Conservation (phyloP, 2,113 vertebrate species). For the Heteronetta atricapilla region DNA sequence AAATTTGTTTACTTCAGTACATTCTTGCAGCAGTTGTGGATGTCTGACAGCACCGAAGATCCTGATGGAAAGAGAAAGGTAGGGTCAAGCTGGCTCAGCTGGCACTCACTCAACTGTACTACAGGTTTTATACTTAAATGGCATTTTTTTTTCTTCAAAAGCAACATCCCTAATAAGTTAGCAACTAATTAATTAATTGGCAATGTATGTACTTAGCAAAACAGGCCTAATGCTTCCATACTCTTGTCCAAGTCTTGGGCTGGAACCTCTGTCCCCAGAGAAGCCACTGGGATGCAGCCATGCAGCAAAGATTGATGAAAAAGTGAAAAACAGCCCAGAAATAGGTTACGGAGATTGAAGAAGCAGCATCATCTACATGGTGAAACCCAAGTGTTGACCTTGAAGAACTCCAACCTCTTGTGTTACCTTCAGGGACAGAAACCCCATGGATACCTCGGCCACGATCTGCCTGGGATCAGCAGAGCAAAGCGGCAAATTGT, state of each 20-base stretch:
- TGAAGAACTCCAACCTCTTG: not conserved
- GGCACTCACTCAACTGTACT: not conserved
- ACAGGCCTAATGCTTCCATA: not conserved
- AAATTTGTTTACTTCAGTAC: not conserved
- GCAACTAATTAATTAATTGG: not conserved
- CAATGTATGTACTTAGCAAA: not conserved
- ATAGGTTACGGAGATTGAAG: not conserved
- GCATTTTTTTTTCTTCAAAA: not conserved
- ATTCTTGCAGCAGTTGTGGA: accelerated
- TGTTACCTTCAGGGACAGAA: not conserved
- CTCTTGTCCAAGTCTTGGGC: not conserved
- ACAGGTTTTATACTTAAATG: not conserved
- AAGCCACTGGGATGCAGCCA: accelerated
- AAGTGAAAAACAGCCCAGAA: not conserved
- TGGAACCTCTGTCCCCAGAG: not conserved
- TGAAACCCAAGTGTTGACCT: not conserved
- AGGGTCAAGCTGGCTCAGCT: not conserved
- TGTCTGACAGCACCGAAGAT: not conserved
- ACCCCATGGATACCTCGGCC: not conserved
- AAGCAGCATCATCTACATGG: not conserved
- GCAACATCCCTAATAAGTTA: not conserved
- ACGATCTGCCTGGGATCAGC: accelerated
- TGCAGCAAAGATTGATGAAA: not conserved
- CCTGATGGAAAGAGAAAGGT: not conserved
- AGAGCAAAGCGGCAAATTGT: not conserved